A percentile compares a stretch with the other conserved stretches of the same genome.
These are phyloP conservation scores for Protodeltote pygarga DNA, from an alignment of 2,888 invertebrate species.

Conservation along the genomic window DNA sequence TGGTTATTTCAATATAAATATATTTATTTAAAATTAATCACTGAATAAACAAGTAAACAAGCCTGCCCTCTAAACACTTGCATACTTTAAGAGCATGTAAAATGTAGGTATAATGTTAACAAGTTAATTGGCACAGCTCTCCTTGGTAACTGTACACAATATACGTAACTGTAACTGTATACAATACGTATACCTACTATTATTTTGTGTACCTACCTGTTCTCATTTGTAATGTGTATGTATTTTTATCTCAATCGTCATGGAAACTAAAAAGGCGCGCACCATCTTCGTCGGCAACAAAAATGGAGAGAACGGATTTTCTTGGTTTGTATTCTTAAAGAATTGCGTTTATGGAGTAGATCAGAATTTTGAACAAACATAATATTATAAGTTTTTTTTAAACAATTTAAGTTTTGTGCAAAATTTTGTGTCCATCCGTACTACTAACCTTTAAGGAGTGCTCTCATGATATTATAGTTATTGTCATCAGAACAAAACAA, in stretches of 20 bases:
- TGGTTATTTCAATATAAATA: slow-evolving; percentile 29
- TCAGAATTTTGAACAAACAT: too few relatives aligned
- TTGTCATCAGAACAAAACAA: too few relatives aligned
- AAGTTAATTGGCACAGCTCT: slow-evolving; percentile 32
- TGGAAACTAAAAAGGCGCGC: not conserved
- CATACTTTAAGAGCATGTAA: slow-evolving; percentile 10
- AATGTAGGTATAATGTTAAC: slow-evolving; percentile 19
- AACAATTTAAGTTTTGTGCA: too few relatives aligned
- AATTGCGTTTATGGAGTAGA: too few relatives aligned
- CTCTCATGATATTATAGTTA: too few relatives aligned
- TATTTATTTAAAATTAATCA: slow-evolving; percentile 28
- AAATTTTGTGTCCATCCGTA: too few relatives aligned
- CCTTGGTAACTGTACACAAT: slow-evolving; percentile 25
- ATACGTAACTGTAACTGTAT: slow-evolving; percentile 8
- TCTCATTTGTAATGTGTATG: not conserved
- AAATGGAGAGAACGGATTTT: too few relatives aligned
- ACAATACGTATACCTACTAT: too few relatives aligned
- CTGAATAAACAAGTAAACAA: slow-evolving; percentile 20
- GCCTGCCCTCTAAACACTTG: slow-evolving; percentile 16
- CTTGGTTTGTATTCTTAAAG: too few relatives aligned
- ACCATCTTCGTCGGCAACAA: too few relatives aligned
- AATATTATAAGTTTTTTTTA: too few relatives aligned
- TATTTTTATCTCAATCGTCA: slow-evolving; percentile 11
- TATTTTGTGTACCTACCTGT: not conserved
- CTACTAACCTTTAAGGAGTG: too few relatives aligned